Evolutionary conservation across 2,113 vertebrate genomes (phyloP), one percentile per base, ranked within the genome.

Genomic region (Hystrix cristata): DNA sequence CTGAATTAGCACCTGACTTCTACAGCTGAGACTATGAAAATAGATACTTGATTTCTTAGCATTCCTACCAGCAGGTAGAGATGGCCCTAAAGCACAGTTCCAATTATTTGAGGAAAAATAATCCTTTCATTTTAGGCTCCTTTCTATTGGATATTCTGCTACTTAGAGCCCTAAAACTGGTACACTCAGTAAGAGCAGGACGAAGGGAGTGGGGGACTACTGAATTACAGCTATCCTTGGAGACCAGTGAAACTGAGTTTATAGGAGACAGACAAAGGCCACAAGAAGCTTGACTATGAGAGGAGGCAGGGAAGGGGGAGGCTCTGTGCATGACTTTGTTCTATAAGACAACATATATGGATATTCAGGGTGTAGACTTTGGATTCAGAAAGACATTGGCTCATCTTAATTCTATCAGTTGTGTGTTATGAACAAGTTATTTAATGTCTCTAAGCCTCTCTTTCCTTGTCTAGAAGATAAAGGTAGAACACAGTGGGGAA

Each of bases 401-500:
- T 87, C 43, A 74, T 74, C 11, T 31, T n/a, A 62, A 83, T 72
- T 57, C 64, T 87, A 13, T 57, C 59, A 65, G 64, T 86, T 94
- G n/a, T 91, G 86, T 65, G 48, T 55, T 93, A 27, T 64, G 27
- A 96, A 38, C 76, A 92, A 78, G 9, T 88, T 90, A 78, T 51
- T 91, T 85, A 76, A 53, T 79, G 31, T 95, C 11, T 87, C 11
- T 23, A 78, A 83, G 3, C 21, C 78, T 79, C 19, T 60, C 19
- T 86, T 91, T 87, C 31, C 90, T 86, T 95, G 29, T 67, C 48
- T 94, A 23, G 62, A 27, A 31, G 16, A 62, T 79, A 91, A 59
- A 74, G 79, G 62, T 46, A 91, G 16, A 69, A 13, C 25, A 25
- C 46, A 69, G 67, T 64, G 51, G 60, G 87, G 34, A 29, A 93